phyloP scores from a whole-genome alignment of 2,797 vertebrate genomes.

The Streptopelia turtur region DNA sequence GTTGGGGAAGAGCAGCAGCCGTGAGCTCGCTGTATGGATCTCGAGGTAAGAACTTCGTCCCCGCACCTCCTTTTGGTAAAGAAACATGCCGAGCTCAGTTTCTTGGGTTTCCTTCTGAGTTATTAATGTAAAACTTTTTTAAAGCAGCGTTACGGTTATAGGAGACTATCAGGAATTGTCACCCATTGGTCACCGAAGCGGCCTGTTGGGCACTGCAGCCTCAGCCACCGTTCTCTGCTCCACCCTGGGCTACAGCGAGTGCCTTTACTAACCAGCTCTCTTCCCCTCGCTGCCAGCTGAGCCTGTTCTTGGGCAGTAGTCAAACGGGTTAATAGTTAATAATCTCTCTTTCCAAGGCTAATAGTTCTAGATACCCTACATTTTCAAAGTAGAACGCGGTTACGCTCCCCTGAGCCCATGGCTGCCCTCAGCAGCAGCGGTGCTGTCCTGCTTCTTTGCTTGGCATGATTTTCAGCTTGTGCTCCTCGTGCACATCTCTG shows the following conservation, averaged over 20 bases:
- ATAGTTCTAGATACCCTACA: neutral
- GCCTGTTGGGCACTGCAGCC: neutral
- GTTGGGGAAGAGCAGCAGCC: neutral
- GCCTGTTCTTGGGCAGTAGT: neutral
- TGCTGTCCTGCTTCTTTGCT: neutral
- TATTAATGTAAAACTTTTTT: neutral
- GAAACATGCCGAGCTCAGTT: neutral
- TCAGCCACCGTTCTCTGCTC: rapidly evolving
- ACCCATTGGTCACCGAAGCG: neutral
- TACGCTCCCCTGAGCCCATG: neutral
- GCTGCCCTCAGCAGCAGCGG: neutral
- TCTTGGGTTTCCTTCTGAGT: neutral
- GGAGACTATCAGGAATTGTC: neutral
- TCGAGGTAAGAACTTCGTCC: neutral
- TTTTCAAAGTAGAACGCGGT: neutral
- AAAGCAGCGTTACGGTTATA: neutral
- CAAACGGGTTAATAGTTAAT: neutral
- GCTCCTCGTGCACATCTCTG: neutral
- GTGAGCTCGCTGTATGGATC: neutral
- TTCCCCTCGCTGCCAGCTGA: neutral
- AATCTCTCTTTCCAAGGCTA: neutral
- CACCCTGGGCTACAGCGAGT: neutral
- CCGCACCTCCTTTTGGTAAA: neutral
- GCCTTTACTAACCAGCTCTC: neutral
- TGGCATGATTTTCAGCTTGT: neutral